Percentiles rank a stretch among this genome's conserved stretches.
phyloP scores from a whole-genome alignment of 1,140 invertebrate genomes.

The Drosophila hydei region DNA sequence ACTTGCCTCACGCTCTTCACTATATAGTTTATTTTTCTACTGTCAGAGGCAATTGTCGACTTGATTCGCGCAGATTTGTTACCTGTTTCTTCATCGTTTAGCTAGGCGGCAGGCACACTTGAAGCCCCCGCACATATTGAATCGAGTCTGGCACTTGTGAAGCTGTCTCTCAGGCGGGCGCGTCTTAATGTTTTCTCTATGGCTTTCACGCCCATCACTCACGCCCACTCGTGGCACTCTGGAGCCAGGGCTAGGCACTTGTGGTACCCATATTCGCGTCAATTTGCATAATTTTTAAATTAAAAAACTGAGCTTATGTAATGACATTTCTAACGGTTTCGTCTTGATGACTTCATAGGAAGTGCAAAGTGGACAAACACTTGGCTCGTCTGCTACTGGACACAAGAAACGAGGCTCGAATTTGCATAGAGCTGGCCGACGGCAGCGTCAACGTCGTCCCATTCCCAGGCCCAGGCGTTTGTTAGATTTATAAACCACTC shows the following conservation, averaged over 20 bases:
- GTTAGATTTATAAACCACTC: conserved; percentile 48
- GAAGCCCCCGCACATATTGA: conserved; percentile 35
- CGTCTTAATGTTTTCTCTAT: conserved; percentile 41
- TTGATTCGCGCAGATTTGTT: conserved; percentile 15
- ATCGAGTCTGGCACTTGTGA: conserved; percentile 2
- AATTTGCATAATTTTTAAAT: conserved; percentile 77
- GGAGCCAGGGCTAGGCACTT: conserved; percentile 8
- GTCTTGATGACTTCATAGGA: conserved; percentile 70
- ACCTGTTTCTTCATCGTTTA: conserved; percentile 25
- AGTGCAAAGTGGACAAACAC: conserved; percentile 21
- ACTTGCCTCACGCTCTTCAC: too few relatives aligned
- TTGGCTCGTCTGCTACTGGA: conserved; percentile 7
- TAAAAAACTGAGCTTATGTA: conserved; percentile 76
- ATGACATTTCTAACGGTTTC: conserved; percentile 69
- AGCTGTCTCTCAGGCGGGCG: conserved; percentile 10
- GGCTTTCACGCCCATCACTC: conserved; percentile 61
- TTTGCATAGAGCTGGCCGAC: conserved; percentile 38
- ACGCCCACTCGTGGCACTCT: conserved; percentile 56
- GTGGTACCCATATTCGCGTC: conserved; percentile 9
- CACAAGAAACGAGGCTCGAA: conserved; percentile 34
- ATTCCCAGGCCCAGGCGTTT: conserved; percentile 32
- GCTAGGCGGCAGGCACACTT: conserved; percentile 31
- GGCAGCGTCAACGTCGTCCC: conserved; percentile 19
- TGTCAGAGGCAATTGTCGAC: background rate
- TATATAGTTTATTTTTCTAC: background rate